Base-by-base conservation (phyloP, 1,140 invertebrate genomes). In the Galleria mellonella region DNA sequence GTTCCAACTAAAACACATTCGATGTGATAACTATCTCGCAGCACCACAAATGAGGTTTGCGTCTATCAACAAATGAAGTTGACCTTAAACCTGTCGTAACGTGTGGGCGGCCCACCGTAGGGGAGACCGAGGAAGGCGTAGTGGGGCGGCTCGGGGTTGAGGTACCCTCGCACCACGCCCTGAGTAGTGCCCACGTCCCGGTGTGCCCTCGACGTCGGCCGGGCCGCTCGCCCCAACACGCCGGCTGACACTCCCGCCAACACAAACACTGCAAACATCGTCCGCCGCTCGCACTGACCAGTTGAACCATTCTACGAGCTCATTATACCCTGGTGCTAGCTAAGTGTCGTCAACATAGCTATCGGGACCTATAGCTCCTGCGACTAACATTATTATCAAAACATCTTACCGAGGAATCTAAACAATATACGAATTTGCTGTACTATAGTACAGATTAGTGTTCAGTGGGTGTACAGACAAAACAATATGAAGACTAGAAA, bases 71-170 rank as follows among this genome's bases (percentile, higher is more conserved):
- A 69, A 70, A 66, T 55, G 33, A 52, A 58, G 47, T 68, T 69
- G 51, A 83, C 78, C 78, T 76, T 71, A 62, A 78, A 83, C 54
- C 74, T 65, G 63, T 57, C 48, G 50, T 40, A 31, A 4, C 41
- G 50, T 11, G 66, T 71, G 43, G 67, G 68, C 32, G 58, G 62
- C 41, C 62, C 61, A 37, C 71, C 75, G 65, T 83, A 83, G 37
- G 75, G 77, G 9, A 83, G 17, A 4, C 77, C 79, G 56, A 73
- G 69, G 68, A 60, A 83, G 29, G 62, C 62, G 56, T 64, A 76
- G 55, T 81, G 72, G n/a, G 74, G 56, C 8, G 75, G 62, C 40
- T 47, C 36, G 36, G 64, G 56, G 45, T 40, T 39, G 41, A 62
- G 59, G 51, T 82, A 76, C 42, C 79, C 79, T 31, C 79, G 62